These are phyloP conservation scores for Raja brachyura DNA, from an alignment of 2,113 vertebrate genomes.

Conservation along the genomic window DNA sequence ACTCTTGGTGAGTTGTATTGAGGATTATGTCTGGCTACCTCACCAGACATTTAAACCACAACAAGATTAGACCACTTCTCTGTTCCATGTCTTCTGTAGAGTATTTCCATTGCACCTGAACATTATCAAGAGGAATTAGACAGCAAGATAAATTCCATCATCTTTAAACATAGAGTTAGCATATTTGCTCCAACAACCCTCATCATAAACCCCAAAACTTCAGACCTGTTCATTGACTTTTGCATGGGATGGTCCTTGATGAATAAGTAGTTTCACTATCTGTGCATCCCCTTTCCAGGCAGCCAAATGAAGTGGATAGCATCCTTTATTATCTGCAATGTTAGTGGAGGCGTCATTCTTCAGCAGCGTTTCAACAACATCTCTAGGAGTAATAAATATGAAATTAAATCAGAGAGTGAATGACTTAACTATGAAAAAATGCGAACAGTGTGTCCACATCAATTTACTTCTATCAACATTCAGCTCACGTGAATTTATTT, in stretches of 20 bases:
- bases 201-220: conserved; percentile 12
- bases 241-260: conserved; percentile 89
- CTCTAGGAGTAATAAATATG: conserved; percentile 65
- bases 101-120: background rate
- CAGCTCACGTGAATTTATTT: background rate
- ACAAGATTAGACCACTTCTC: background rate
- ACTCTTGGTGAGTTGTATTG: background rate
- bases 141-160: background rate
- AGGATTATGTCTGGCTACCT: background rate
- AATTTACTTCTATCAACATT: background rate
- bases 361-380: conserved; percentile 85
- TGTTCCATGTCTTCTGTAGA: background rate
- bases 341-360: conserved; percentile 91
- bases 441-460: background rate
- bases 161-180: background rate
- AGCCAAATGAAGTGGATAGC: conserved; percentile 91
- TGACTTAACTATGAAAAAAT: background rate
- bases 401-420: background rate
- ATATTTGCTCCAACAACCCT: background rate
- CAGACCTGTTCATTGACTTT: conserved; percentile 94
- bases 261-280: conserved; percentile 88
- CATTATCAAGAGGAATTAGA: background rate
- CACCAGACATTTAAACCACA: background rate
- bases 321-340: conserved; percentile 92
- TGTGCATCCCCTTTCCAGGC: conserved; percentile 94